Conservation (phyloP, 2,797 vertebrate species). For the Sebastes minor region DNA sequence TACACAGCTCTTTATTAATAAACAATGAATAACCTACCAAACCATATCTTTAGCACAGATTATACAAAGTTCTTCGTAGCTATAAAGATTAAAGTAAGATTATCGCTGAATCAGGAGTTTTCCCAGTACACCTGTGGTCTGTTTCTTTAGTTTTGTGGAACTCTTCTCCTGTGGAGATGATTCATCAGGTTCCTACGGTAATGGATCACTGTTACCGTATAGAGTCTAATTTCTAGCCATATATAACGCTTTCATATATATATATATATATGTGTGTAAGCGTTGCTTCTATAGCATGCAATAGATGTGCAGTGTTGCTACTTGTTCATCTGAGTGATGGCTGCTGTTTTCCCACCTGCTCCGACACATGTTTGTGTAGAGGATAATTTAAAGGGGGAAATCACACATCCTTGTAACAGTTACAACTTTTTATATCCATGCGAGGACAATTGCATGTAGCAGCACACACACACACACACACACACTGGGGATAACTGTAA, state of each 20-base stretch:
- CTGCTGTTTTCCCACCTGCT: background rate
- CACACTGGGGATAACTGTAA: too few species aligned
- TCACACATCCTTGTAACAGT: background rate
- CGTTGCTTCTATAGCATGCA: background rate
- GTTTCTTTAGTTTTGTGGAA: background rate
- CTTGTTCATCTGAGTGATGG: background rate
- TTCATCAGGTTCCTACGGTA: background rate
- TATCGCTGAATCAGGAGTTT: background rate
- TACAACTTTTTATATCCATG: background rate
- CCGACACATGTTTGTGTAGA: background rate
- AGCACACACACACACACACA: too few species aligned
- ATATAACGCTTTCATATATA: background rate
- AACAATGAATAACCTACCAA: background rate
- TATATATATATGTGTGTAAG: background rate
- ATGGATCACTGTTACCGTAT: background rate
- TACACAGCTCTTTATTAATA: conserved; percentile 7
- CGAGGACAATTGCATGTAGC: too few species aligned
- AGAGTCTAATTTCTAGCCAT: background rate
- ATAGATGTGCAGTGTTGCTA: background rate
- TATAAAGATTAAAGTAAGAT: too few species aligned
- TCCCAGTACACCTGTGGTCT: background rate
- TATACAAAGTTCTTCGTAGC: background rate
- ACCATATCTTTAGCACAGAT: background rate
- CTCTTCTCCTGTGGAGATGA: background rate
- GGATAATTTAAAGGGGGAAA: background rate